Percentiles rank a stretch among this genome's conserved stretches.
These are phyloP conservation scores for Rhodeus uyekii DNA, from an alignment of 2,797 vertebrate genomes.

Conservation along the genomic window DNA sequence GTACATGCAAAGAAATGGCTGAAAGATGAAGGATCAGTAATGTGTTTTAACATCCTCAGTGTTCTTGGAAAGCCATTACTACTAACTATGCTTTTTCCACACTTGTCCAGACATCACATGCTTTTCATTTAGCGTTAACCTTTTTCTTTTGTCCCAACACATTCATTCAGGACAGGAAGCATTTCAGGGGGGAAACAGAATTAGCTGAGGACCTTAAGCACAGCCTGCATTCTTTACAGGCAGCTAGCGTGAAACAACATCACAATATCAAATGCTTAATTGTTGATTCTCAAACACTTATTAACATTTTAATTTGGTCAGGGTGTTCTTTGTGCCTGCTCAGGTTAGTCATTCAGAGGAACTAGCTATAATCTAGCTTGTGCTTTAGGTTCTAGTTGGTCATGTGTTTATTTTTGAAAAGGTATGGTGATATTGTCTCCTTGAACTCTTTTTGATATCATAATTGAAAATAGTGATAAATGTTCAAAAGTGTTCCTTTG, in stretches of 20 bases:
- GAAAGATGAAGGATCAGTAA: not conserved
- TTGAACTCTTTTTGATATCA: not conserved
- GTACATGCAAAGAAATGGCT: not conserved
- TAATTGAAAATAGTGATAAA: not conserved
- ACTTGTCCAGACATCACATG: slow-evolving; percentile 61
- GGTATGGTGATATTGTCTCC: not conserved
- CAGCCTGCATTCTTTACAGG: slow-evolving; percentile 43
- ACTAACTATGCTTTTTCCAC: slow-evolving; percentile 58
- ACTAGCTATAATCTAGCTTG: slow-evolving; percentile 16
- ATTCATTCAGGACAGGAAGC: slow-evolving; percentile 57
- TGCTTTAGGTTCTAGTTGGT: not conserved
- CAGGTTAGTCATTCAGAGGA: slow-evolving; percentile 51
- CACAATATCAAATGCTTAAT: slow-evolving; percentile 65
- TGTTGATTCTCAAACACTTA: slow-evolving; percentile 63
- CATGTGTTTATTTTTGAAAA: not conserved
- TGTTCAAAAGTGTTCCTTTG: not conserved
- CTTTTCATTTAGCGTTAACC: slow-evolving; percentile 62
- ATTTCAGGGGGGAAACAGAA: slow-evolving; percentile 43
- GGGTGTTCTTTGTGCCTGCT: slow-evolving; percentile 41
- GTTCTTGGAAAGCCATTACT: slow-evolving; percentile 53
- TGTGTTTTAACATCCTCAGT: slow-evolving; percentile 32
- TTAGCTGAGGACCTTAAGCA: slow-evolving; percentile 58
- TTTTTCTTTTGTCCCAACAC: slow-evolving; percentile 57
- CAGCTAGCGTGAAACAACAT: slow-evolving; percentile 49
- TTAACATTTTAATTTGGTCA: slow-evolving; percentile 59